Conservation (phyloP, 2,797 vertebrate species). For the Lithobates sylvaticus region DNA sequence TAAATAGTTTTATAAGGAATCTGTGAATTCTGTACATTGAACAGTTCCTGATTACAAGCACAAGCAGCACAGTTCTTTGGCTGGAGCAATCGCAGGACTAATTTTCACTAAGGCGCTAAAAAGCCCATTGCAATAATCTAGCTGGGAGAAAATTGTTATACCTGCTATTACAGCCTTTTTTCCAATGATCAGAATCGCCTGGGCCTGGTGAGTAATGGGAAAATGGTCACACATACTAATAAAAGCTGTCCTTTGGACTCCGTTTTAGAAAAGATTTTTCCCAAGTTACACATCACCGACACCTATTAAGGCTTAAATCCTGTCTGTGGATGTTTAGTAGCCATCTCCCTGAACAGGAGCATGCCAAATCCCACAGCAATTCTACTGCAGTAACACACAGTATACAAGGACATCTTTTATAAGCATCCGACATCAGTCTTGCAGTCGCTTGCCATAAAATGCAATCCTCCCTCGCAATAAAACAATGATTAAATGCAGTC, state of each 20-base stretch:
- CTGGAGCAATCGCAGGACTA: conserved; percentile 45
- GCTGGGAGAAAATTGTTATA: conserved; percentile 60
- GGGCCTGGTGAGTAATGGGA: conserved; percentile 56
- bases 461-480: conserved; percentile 38
- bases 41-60: conserved; percentile 36
- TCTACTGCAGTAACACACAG: conserved; percentile 53
- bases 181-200: conserved; percentile 47
- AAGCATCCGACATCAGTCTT: conserved; percentile 35
- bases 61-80: conserved; percentile 17
- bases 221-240: conserved; percentile 42
- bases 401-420: conserved; percentile 59
- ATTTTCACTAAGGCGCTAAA: conserved; percentile 57
- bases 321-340: conserved; percentile 51
- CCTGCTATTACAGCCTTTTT: conserved; percentile 54
- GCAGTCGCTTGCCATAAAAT: conserved; percentile 30
- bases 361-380: conserved; percentile 59
- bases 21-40: conserved; percentile 21
- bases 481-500: conserved; percentile 49
- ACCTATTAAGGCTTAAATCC: conserved; percentile 61
- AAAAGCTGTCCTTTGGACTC: conserved; percentile 60
- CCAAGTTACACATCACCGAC: conserved; percentile 55
- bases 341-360: conserved; percentile 49
- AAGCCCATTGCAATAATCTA: conserved; percentile 59
- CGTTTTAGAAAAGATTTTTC: conserved; percentile 56
- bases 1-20: conserved; percentile 1